Conservation (phyloP, 2,888 invertebrate genomes). For the Chrysopilus asiliformis region DNA sequence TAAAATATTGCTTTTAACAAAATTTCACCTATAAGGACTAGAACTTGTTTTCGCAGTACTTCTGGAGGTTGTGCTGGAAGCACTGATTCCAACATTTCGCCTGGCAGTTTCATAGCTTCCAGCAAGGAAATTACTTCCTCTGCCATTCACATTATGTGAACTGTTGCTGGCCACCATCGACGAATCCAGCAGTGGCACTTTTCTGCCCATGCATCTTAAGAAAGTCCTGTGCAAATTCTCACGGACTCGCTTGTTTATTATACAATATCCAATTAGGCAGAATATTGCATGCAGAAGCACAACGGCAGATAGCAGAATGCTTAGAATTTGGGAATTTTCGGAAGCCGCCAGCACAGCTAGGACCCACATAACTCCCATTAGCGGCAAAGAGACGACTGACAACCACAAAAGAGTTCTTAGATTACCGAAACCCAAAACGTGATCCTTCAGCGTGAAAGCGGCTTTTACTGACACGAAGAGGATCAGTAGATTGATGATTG, state of each 20-base stretch:
- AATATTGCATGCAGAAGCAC: constrained; percentile 70
- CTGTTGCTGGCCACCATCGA: constrained; percentile 61
- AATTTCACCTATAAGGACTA: constrained; percentile 65
- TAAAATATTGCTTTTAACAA: neutral
- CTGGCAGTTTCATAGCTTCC: constrained; percentile 43
- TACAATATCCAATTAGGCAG: constrained; percentile 73
- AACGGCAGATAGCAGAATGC: constrained; percentile 62
- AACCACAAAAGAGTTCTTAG: constrained; percentile 74
- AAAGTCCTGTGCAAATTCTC: constrained; percentile 48
- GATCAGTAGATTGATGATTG: constrained; percentile 62
- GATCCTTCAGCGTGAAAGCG: constrained; percentile 80
- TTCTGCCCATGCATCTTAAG: constrained; percentile 64
- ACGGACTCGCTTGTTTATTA: constrained; percentile 72
- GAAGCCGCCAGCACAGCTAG: constrained; percentile 65
- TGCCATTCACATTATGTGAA: constrained; percentile 54
- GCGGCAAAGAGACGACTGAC: constrained; percentile 72
- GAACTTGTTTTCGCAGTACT: constrained; percentile 91
- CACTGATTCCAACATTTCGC: constrained; percentile 81
- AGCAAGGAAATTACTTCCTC: constrained; percentile 26
- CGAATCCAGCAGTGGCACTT: constrained; percentile 65
- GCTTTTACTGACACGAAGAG: constrained; percentile 78
- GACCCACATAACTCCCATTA: constrained; percentile 78
- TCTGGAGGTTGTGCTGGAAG: constrained; percentile 85
- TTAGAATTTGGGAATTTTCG: constrained; percentile 56
- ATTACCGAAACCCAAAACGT: constrained; percentile 76